Conservation (phyloP, 2,113 vertebrate genomes). For the Muntiacus reevesi region DNA sequence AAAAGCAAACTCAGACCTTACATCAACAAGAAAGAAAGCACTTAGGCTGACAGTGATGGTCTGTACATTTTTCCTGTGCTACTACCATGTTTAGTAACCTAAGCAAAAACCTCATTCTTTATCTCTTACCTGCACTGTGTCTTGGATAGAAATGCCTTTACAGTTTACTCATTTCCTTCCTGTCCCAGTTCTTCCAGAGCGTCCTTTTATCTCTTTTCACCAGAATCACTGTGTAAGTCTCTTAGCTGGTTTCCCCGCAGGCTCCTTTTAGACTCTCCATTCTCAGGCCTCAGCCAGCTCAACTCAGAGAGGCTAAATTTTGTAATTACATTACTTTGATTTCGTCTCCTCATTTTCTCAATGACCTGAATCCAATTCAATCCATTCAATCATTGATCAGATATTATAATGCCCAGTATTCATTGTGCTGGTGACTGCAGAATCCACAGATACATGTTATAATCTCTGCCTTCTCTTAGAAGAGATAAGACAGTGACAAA, state of each 20-base stretch:
- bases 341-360: neutral
- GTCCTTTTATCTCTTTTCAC: slow-evolving; percentile 14
- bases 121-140: neutral
- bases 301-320: neutral
- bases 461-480: slow-evolving; percentile 21
- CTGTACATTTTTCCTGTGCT: neutral
- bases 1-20: neutral
- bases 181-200: neutral
- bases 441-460: neutral
- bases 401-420: slow-evolving; percentile 34
- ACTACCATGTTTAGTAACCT: neutral
- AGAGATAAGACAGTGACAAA: slow-evolving; percentile 25
- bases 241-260: neutral
- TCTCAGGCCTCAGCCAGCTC: neutral
- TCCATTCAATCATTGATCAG: slow-evolving; percentile 38
- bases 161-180: neutral
- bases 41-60: neutral
- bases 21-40: neutral
- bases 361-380: slow-evolving; percentile 42
- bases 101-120: neutral
- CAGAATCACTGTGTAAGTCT: slow-evolving; percentile 12
- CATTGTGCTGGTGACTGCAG: neutral
- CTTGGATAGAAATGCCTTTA: slow-evolving; percentile 35
- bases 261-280: neutral
- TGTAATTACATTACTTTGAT: slow-evolving; percentile 37